A percentile compares a stretch with the other conserved stretches of the same genome.
These are phyloP conservation scores for Epirrita christyi DNA, from an alignment of 2,888 invertebrate species.

Conservation along the genomic window DNA sequence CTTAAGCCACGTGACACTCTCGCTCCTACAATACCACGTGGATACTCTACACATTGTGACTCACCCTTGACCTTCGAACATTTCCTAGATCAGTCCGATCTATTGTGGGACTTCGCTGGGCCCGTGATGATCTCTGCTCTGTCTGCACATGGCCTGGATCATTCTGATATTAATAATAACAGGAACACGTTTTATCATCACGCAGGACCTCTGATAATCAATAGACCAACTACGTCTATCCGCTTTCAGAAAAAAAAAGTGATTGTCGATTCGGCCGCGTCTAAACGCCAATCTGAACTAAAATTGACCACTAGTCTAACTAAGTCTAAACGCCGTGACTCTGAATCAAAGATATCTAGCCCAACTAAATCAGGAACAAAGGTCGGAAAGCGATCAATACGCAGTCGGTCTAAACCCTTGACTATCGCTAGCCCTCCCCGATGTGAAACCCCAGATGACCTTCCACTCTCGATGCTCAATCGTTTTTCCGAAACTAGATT, in stretches of 20 bases:
- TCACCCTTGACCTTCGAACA: neutral
- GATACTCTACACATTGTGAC: no score
- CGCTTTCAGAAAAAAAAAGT: neutral
- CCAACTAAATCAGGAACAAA: neutral
- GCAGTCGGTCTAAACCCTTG: slow-evolving; percentile 1
- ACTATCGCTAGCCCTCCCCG: slow-evolving; percentile 6
- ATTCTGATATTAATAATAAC: neutral
- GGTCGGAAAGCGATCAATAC: neutral
- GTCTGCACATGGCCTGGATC: neutral
- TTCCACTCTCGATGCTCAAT: slow-evolving; percentile 11
- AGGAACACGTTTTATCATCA: neutral
- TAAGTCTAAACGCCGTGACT: slow-evolving; percentile 2
- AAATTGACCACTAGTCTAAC: neutral
- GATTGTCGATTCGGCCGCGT: neutral
- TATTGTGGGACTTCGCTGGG: neutral
- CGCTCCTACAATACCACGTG: no score
- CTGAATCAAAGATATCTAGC: neutral
- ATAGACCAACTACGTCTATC: neutral
- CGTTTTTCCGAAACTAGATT: neutral
- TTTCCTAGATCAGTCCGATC: neutral
- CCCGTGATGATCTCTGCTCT: neutral
- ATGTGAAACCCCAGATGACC: slow-evolving; percentile 15
- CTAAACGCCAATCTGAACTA: neutral
- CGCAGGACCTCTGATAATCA: neutral
- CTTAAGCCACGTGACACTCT: no score